Evolutionary conservation across 2,797 vertebrate genomes (phyloP).

Genomic region (Poeciliopsis gracilis): DNA sequence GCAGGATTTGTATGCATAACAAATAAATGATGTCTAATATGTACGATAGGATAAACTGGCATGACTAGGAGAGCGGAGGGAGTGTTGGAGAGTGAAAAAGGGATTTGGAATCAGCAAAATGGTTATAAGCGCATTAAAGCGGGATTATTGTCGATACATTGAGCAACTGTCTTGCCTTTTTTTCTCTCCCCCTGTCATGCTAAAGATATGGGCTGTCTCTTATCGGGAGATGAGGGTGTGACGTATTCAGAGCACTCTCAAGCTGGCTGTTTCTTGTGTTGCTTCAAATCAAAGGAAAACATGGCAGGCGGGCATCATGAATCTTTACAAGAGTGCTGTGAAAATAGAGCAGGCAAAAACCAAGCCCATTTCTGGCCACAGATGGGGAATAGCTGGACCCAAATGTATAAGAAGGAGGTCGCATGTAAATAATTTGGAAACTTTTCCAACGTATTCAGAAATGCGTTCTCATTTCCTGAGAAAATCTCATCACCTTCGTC

Average conservation of each 20-base stretch:
- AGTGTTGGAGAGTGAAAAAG: neutral
- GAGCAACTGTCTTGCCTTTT: neutral
- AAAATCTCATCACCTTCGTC: neutral
- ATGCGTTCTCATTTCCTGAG: neutral
- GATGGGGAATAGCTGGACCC: neutral
- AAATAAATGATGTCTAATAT: neutral
- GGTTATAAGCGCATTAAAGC: neutral
- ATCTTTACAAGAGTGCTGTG: slow-evolving; percentile 7
- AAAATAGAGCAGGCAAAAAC: slow-evolving; percentile 28
- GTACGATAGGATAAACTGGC: neutral
- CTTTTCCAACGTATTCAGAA: neutral
- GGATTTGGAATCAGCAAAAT: slow-evolving; percentile 6
- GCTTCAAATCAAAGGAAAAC: slow-evolving; percentile 29
- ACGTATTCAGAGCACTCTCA: slow-evolving; percentile 8
- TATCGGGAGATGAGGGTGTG: neutral
- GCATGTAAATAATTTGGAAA: slow-evolving; percentile 17
- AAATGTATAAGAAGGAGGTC: slow-evolving; percentile 4
- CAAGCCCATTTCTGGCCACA: neutral
- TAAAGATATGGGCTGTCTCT: slow-evolving; percentile 8
- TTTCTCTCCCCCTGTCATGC: neutral
- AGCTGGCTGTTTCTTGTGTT: slow-evolving; percentile 2
- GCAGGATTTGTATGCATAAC: neutral
- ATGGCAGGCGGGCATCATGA: slow-evolving; percentile 4
- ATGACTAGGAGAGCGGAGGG: neutral
- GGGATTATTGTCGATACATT: slow-evolving; percentile 3